A percentile compares a stretch with the other conserved stretches of the same genome.
Conservation (phyloP, 1,140 invertebrate genomes). For the Pseudomyrmex dendroicus region DNA sequence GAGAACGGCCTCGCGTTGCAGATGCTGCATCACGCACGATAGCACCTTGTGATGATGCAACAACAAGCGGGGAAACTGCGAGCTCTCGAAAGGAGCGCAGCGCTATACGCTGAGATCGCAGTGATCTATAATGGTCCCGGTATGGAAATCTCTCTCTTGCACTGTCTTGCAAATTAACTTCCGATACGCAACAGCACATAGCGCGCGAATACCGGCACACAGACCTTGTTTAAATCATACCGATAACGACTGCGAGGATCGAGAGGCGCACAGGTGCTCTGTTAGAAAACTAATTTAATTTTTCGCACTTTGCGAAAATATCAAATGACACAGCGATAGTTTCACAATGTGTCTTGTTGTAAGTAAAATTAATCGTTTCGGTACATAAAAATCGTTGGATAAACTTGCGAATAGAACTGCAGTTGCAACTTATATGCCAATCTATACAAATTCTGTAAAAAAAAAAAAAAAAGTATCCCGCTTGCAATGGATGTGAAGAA, state of each 20-base stretch:
- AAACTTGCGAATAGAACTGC: too few species aligned
- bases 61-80: constrained; percentile 45
- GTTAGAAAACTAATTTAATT: not conserved
- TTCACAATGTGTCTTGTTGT: not conserved
- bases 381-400: too few species aligned
- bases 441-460: too few species aligned
- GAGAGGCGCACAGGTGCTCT: not conserved
- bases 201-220: not conserved
- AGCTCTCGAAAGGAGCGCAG: constrained; percentile 48
- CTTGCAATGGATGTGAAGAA: not conserved
- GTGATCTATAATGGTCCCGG: constrained; percentile 48
- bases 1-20: constrained; percentile 53
- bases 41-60: constrained; percentile 57
- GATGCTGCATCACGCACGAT: constrained; percentile 55
- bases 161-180: constrained; percentile 43
- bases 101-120: constrained; percentile 28
- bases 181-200: constrained; percentile 1
- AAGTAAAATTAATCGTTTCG: not conserved
- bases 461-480: too few species aligned
- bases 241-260: not conserved
- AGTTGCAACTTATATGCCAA: too few species aligned
- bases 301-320: not conserved
- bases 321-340: not conserved
- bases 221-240: constrained; percentile 11
- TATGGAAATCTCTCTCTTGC: constrained; percentile 43